Evolutionary conservation across 2,113 vertebrate species (phyloP), one percentile per base, ranked within the genome.

Genomic region (Grallaria varia): DNA sequence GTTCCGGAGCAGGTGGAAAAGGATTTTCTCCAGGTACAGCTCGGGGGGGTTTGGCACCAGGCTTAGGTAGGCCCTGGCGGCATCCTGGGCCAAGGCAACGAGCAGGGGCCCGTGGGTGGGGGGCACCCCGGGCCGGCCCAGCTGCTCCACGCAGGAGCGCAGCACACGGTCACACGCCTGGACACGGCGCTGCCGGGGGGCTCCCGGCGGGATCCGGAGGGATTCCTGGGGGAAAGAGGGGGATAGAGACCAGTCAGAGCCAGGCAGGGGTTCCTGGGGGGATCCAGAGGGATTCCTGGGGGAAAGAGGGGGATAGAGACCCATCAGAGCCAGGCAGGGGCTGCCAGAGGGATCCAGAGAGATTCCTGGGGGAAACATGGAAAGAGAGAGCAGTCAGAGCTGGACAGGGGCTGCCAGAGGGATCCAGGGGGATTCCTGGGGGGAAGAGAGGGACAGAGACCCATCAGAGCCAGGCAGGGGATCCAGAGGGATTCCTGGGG

Each of bases 1-100:
- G 45, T 98, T 99, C 62, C 98, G 98, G 30, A 99, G 87, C 35
- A 99, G 97, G 52, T 99, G 98, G 89, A 98, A 99, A 14, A 99
- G 91, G 33, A 99, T 99, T 77, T 99, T 99, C 96, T 99, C 99
- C 96, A 99, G 97, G 95, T 99, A 99, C 15, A 99, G 97, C 0
- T 98, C 97, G 8, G 87, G 90, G 10, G 95, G 95, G 44, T 13
- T 93, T 44, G 14, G 96, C 12, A 23, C 95, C 1, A 74, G 21
- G 3, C 9, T 14, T 22, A 98, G 92, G 82, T 98, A 99, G 42
- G 98, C 98, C 42, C 55, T 47, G 58, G 98, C 98, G 8, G 98
- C 56, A 75, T 98, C 97, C 10, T 17, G 64, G 9, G 98, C 98
- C 77, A 99, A 42, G 81, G 81, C 6, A 1, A 53, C 25, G 12